phyloP scores from a whole-genome alignment of 2,888 invertebrate genomes.

The Pyrgus malvae region DNA sequence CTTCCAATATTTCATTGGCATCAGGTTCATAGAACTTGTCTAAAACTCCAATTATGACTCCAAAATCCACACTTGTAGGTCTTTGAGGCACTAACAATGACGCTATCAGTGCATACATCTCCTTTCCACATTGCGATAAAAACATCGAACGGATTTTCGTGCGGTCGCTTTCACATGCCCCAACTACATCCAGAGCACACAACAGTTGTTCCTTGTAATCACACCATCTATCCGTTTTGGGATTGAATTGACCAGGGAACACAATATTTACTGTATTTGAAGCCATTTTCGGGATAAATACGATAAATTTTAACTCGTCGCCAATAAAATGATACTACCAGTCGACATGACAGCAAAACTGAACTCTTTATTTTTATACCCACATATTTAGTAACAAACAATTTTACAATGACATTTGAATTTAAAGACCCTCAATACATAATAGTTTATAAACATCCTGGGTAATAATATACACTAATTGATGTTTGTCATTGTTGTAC shows the following conservation, averaged over 20 bases:
- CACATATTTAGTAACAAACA: no score
- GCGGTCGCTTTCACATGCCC: neutral
- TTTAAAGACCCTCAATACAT: no score
- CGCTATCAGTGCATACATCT: conserved; percentile 11
- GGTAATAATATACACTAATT: no score
- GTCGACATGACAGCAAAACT: neutral
- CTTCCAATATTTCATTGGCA: conserved; percentile 14
- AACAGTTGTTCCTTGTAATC: conserved; percentile 17
- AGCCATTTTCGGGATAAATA: neutral
- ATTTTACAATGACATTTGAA: no score
- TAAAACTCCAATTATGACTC: conserved; percentile 4
- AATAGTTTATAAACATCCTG: no score
- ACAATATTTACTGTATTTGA: conserved; percentile 2
- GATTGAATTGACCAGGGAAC: conserved; percentile 3
- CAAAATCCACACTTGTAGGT: conserved; percentile 7
- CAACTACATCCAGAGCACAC: conserved; percentile 6
- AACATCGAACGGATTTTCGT: neutral
- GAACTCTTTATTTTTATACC: neutral
- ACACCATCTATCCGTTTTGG: conserved; percentile 12
- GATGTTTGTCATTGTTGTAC: no score
- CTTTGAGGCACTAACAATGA: conserved; percentile 8
- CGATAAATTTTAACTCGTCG: conserved; percentile 7
- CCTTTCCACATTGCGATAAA: conserved; percentile 10
- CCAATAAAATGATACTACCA: conserved; percentile 5
- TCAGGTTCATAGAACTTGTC: conserved; percentile 12